phyloP scores from a whole-genome alignment of 1,140 invertebrate genomes.

The Monochamus saltuarius region DNA sequence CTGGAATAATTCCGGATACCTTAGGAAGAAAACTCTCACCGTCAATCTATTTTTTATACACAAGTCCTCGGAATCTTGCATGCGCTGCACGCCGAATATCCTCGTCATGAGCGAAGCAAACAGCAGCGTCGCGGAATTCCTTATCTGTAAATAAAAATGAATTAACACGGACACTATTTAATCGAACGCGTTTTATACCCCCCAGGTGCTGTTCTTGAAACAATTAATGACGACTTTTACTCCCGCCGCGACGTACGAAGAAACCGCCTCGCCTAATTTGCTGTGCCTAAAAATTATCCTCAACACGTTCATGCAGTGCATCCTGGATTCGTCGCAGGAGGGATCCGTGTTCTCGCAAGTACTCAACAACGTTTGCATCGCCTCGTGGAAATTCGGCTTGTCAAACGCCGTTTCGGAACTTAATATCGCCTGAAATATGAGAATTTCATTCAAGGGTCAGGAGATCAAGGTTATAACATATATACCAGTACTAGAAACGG shows the following conservation, averaged over 20 bases:
- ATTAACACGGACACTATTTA: slow-evolving; percentile 24
- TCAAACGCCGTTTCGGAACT: slow-evolving; percentile 65
- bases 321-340: slow-evolving; percentile 56
- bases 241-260: slow-evolving; percentile 70
- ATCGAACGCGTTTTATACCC: slow-evolving; percentile 57
- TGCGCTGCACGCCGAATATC: slow-evolving; percentile 86
- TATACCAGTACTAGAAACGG: slow-evolving; percentile 33
- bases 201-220: slow-evolving; percentile 76
- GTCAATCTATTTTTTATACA: slow-evolving; percentile 77
- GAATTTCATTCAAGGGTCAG: neutral
- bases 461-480: neutral
- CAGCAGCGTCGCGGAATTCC: slow-evolving; percentile 85
- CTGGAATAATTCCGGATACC: slow-evolving; percentile 75
- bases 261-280: slow-evolving; percentile 70
- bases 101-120: slow-evolving; percentile 82
- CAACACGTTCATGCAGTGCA: slow-evolving; percentile 85
- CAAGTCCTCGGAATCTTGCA: slow-evolving; percentile 69
- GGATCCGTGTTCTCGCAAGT: slow-evolving; percentile 45
- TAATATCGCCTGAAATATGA: slow-evolving; percentile 63
- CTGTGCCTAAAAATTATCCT: slow-evolving; percentile 77
- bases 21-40: slow-evolving; percentile 78
- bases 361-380: slow-evolving; percentile 62
- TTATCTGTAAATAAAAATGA: slow-evolving; percentile 57
- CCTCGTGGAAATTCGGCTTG: slow-evolving; percentile 60
- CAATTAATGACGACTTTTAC: slow-evolving; percentile 72